A percentile compares a stretch with the other conserved stretches of the same genome.
Conservation (phyloP, 2,113 vertebrate genomes). For the Corythoichthys haematopterus region DNA sequence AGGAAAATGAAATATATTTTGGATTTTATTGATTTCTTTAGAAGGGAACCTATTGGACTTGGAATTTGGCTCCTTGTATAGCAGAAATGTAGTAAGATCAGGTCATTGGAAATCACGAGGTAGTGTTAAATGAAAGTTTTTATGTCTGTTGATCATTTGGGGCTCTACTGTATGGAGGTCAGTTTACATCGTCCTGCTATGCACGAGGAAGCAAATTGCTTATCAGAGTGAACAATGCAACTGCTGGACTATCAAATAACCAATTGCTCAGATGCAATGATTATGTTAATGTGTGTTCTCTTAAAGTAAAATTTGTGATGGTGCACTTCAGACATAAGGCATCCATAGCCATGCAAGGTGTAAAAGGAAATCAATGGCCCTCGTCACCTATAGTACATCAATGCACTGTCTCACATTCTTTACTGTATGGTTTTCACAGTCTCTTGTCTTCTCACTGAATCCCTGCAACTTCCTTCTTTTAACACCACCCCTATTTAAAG, state of each 20-base stretch:
- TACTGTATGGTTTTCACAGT: constrained; percentile 12
- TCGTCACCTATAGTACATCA: constrained; percentile 50
- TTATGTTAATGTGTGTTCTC: constrained; percentile 14
- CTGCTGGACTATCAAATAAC: constrained; percentile 15
- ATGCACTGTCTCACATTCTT: constrained; percentile 41
- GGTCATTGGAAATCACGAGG: background rate
- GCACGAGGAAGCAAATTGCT: background rate
- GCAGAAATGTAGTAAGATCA: background rate
- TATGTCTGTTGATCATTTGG: constrained; percentile 7
- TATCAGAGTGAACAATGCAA: constrained; percentile 8
- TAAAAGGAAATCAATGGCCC: constrained; percentile 60
- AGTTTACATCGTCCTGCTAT: background rate
- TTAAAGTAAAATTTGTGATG: constrained; percentile 16
- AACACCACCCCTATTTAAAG: constrained; percentile 52
- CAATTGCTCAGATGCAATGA: constrained; percentile 27
- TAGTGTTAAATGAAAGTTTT: constrained; percentile 1
- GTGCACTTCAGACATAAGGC: constrained; percentile 32
- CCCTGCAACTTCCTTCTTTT: constrained; percentile 31
- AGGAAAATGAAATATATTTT: too few relatives aligned
- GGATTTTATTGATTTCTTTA: background rate
- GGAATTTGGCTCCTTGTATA: background rate
- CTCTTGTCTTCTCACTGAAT: constrained; percentile 7
- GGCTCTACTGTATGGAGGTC: background rate
- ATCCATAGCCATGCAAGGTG: constrained; percentile 32
- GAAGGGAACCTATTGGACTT: background rate